phyloP scores from a whole-genome alignment of 1,140 invertebrate genomes.

The Periplaneta americana region DNA sequence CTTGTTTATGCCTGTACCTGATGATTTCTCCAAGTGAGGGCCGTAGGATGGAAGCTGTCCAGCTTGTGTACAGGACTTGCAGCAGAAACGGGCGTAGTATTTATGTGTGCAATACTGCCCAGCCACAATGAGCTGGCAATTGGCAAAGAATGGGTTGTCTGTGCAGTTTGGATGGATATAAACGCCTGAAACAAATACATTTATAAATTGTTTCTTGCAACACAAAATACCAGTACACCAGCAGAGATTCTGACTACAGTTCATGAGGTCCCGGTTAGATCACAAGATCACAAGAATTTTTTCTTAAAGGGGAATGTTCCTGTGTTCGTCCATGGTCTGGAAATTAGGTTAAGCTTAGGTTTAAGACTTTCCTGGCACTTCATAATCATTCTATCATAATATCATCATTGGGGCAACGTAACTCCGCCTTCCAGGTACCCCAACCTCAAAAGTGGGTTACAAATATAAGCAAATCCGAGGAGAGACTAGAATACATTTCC shows the following conservation, averaged over 20 bases:
- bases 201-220: not conserved
- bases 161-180: conserved; percentile 72
- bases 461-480: too few species aligned
- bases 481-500: too few species aligned
- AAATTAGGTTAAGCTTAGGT: too few species aligned
- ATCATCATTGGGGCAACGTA: too few species aligned
- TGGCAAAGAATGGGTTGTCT: conserved; percentile 84
- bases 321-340: too few species aligned
- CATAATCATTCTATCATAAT: too few species aligned
- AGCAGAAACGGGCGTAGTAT: conserved; percentile 91
- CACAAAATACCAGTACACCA: not conserved
- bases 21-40: conserved; percentile 9
- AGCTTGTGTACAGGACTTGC: conserved; percentile 80
- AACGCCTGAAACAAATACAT: conserved; percentile 46
- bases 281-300: too few species aligned
- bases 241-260: not conserved
- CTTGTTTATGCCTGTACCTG: not conserved
- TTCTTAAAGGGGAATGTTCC: too few species aligned
- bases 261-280: not conserved
- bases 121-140: conserved; percentile 79
- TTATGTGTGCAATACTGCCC: conserved; percentile 76
- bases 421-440: too few species aligned
- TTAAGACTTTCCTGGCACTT: too few species aligned
- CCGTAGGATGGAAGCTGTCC: conserved; percentile 50
- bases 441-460: too few species aligned